Evolutionary conservation across 2,797 vertebrate species (phyloP), one percentile per base, ranked within the genome.

Genomic region (Epinephelus malabaricus): DNA sequence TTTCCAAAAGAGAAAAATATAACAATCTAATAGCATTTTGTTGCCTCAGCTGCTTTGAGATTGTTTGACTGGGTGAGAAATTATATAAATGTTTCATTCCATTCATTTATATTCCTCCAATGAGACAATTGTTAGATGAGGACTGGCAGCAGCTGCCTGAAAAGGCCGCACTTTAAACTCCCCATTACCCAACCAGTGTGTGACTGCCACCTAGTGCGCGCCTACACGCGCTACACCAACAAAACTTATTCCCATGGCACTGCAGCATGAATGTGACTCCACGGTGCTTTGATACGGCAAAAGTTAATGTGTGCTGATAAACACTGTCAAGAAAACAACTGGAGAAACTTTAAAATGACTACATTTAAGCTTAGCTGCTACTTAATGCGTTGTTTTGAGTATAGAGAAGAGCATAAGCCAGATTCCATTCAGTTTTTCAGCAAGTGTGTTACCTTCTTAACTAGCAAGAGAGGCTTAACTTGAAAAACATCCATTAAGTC

Each of bases 131-230:
- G 45, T 25, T 1, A 61, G 53, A 50, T n/a, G 1, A 30, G 21
- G 2, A 12, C 7, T 11, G 9, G 11, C 17, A n/a, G 27, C 0
- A 5, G 5, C 11, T 53, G 55, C 47, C 51, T 17, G 2, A 3
- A 14, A 8, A 27, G 2, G 1, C 5, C 12, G 21, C 9, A 12
- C n/a, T 43, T 40, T 10, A 49, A 58, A 47, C 1, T 40, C 34
- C 1, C 0, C 1, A 8, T 0, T 3, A 4, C 1, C 21, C 67
- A 19, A 54, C 19, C 43, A 79, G 63, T 58, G 50, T 76, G 30
- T 68, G 46, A 43, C 74, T 66, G 60, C 83, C 92, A 87, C 58
- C 90, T 82, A 72, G 88, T 18, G 90, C 3, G 0, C 0, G 0
- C 10, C 2, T 10, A 1, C 0, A 1, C 7, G 4, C 18, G 86